Conservation (phyloP, 2,797 vertebrate species). For the Strix occidentalis region DNA sequence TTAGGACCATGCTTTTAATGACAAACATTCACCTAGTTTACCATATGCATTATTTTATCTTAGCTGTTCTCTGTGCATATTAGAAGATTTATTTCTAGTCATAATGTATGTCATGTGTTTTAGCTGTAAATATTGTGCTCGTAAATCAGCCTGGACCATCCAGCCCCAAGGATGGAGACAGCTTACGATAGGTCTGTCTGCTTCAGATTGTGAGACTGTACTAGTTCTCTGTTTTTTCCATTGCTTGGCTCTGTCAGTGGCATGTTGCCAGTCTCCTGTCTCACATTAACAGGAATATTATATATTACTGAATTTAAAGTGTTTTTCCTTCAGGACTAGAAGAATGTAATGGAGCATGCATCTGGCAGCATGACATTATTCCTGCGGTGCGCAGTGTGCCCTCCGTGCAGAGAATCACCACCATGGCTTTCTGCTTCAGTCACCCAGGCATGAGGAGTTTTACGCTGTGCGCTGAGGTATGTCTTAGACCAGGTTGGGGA, state of each 20-base stretch:
- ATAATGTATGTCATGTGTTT: conserved; percentile 62
- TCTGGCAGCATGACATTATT: background rate
- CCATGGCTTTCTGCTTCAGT: background rate
- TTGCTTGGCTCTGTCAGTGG: conserved; percentile 9
- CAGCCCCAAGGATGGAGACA: conserved; percentile 41
- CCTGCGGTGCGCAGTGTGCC: background rate
- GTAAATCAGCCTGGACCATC: conserved; percentile 52
- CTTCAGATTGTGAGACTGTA: conserved; percentile 7
- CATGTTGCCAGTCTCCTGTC: conserved; percentile 1
- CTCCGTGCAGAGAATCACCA: background rate
- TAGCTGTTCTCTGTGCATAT: conserved; percentile 34
- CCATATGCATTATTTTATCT: conserved; percentile 58
- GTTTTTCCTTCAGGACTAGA: conserved; percentile 47
- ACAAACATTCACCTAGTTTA: conserved; percentile 56
- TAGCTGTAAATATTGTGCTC: conserved; percentile 56
- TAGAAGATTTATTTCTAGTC: conserved; percentile 52
- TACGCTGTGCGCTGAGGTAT: background rate
- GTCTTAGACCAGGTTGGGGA: background rate
- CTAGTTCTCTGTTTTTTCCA: conserved; percentile 31
- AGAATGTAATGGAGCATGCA: conserved; percentile 17
- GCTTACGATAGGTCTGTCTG: conserved; percentile 52
- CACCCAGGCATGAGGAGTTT: background rate
- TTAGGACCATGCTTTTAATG: conserved; percentile 24
- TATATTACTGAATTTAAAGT: conserved; percentile 32
- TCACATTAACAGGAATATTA: conserved; percentile 39